These are phyloP conservation scores for Eolophus roseicapilla DNA, from an alignment of 2,113 vertebrate species.

Conservation along the genomic window DNA sequence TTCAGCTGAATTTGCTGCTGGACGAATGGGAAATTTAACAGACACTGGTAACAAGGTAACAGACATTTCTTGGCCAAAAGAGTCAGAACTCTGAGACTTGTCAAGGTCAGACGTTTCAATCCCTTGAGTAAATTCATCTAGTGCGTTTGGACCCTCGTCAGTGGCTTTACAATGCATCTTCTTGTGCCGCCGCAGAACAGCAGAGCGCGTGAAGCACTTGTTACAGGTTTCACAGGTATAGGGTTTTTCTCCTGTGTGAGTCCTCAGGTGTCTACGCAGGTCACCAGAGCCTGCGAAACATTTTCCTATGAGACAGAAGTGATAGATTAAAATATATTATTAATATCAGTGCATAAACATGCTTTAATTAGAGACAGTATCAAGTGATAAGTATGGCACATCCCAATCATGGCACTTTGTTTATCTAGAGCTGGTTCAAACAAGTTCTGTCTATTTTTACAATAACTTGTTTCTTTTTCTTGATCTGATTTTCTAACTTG, in stretches of 20 bases:
- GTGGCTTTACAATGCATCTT: constrained; percentile 79
- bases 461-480: not conserved
- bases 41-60: constrained; percentile 51
- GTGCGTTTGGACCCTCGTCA: not conserved
- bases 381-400: not conserved
- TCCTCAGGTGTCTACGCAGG: constrained; percentile 89
- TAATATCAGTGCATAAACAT: not conserved
- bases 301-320: constrained; percentile 77
- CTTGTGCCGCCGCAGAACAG: constrained; percentile 87
- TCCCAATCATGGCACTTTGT: not conserved
- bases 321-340: not conserved
- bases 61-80: constrained; percentile 71
- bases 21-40: constrained; percentile 54
- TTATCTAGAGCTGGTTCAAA: not conserved
- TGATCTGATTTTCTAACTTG: not conserved
- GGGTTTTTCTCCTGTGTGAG: constrained; percentile 93
- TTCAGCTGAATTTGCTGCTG: not conserved
- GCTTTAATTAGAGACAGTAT: not conserved
- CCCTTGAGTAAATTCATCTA: constrained; percentile 18
- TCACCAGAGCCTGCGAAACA: constrained; percentile 92
- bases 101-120: constrained; percentile 54
- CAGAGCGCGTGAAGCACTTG: constrained; percentile 92
- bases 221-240: constrained; percentile 87
- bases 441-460: not conserved
- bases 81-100: constrained; percentile 64